A percentile compares a stretch with the other conserved stretches of the same genome.
Conservation (phyloP, 2,797 vertebrate species). For the Pantherophis vulpinus region DNA sequence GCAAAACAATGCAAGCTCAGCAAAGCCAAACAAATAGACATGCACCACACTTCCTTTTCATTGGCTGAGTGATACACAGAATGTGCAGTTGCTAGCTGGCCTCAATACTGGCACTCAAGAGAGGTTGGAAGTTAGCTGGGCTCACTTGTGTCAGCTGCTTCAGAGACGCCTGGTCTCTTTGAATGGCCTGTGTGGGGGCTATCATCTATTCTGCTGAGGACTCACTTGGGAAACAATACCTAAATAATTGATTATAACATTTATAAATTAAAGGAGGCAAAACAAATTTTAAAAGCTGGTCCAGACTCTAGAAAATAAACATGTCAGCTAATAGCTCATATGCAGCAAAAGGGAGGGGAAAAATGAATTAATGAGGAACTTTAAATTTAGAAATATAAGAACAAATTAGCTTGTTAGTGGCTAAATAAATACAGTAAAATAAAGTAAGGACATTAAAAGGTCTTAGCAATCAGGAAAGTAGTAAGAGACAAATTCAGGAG, state of each 20-base stretch:
- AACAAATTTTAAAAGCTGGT: slow-evolving; percentile 66
- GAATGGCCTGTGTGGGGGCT: slow-evolving; percentile 56
- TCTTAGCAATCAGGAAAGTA: not conserved
- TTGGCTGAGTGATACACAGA: not conserved
- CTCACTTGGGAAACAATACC: slow-evolving; percentile 63
- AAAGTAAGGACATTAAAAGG: not conserved
- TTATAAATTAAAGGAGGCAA: slow-evolving; percentile 68
- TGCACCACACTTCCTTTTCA: slow-evolving; percentile 14
- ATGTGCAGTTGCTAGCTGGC: slow-evolving; percentile 22
- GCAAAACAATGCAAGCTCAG: slow-evolving; percentile 49
- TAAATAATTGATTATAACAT: slow-evolving; percentile 67
- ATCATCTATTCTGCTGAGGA: slow-evolving; percentile 56
- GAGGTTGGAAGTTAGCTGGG: slow-evolving; percentile 36
- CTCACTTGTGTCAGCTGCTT: slow-evolving; percentile 58
- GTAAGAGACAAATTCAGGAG: not conserved
- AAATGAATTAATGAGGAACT: slow-evolving; percentile 7
- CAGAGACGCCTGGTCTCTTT: slow-evolving; percentile 33
- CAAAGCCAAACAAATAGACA: slow-evolving; percentile 5
- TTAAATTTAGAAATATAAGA: slow-evolving; percentile 39
- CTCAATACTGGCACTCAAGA: slow-evolving; percentile 35
- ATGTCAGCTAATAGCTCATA: slow-evolving; percentile 55
- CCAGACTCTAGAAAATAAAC: slow-evolving; percentile 57
- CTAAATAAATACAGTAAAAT: slow-evolving; percentile 9
- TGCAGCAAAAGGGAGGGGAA: slow-evolving; percentile 7
- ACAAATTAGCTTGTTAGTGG: slow-evolving; percentile 13